phyloP scores from a whole-genome alignment of 2,888 invertebrate species.

The Eupithecia tripunctaria region DNA sequence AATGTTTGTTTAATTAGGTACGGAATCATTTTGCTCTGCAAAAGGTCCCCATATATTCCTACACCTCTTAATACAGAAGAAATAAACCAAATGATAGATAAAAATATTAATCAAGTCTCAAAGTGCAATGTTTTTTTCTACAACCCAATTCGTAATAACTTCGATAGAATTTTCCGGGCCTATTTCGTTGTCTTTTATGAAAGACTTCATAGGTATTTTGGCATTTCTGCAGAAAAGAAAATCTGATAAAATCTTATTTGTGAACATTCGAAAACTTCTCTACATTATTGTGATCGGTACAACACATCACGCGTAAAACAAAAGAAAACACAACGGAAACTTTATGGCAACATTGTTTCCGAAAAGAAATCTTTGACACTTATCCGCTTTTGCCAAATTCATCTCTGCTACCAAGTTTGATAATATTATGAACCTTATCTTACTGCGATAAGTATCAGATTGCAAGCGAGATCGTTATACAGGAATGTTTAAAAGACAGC shows the following conservation, averaged over 20 bases:
- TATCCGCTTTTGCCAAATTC: slow-evolving; percentile 37
- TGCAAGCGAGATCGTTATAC: slow-evolving; percentile 56
- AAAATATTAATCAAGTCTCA: background rate
- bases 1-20: background rate
- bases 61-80: background rate
- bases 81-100: background rate
- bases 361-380: slow-evolving; percentile 46
- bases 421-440: slow-evolving; percentile 25
- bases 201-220: background rate
- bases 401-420: slow-evolving; percentile 7
- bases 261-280: slow-evolving; percentile 28
- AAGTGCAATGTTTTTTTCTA: background rate
- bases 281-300: slow-evolving; percentile 14
- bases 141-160: background rate
- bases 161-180: background rate
- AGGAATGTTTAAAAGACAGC: slow-evolving; percentile 67
- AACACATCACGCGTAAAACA: slow-evolving; percentile 13
- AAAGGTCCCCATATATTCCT: background rate
- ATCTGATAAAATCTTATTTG: slow-evolving; percentile 9
- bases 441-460: slow-evolving; percentile 9
- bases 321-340: slow-evolving; percentile 13
- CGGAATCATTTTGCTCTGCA: background rate
- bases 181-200: background rate
- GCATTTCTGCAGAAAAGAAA: background rate
- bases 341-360: slow-evolving; percentile 9